Base-by-base conservation (phyloP, 1,140 invertebrate genomes). In the Calephelis nemesis region DNA sequence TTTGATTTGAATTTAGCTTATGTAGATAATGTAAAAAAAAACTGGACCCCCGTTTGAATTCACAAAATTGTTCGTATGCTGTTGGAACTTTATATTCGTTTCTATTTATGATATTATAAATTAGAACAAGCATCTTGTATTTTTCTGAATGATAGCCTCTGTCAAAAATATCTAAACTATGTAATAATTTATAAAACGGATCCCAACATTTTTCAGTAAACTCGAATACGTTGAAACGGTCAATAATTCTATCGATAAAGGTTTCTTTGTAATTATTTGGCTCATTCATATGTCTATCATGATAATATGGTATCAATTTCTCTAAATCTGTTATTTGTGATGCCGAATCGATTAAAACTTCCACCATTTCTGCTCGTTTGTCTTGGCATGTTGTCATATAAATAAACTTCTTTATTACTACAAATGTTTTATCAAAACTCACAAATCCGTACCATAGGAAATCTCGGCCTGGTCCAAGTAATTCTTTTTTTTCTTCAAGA, bases 391-490 rank as follows among this genome's bases (percentile, higher is more conserved):
- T 50, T 3, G 49, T 50, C 13, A 7, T 50, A 13, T 13, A 50
- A 54, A 54, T 19, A 6, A 54, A 71, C 58, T 79, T 77, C 64
- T 81, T 87, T 40, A 89, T 79, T 63, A 78, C 76, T n/a, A 65
- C 69, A 58, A 87, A 80, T 47, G 82, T 75, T 45, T 74, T 74
- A 15, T 81, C 74, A 54, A 81, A 84, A 5, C 71, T 78, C 0
- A 89, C 73, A 72, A 81, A 87, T 60, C 75, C 71, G 67, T 84
- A 89, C 81, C 81, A 87, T 12, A 63, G 63, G 66, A 75, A 87
- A 71, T 87, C 74, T 58, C 71, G 67, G 30, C 75, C 80, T 39
- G 8, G 48, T 6, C 82, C 84, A 6, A 80, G 52, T 9, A 82
- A 40, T 39, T 83, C 81, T 54, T 74, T 71, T 49, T 74, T 66